phyloP scores from a whole-genome alignment of 2,797 vertebrate genomes.

The Erpetoichthys calabaricus region DNA sequence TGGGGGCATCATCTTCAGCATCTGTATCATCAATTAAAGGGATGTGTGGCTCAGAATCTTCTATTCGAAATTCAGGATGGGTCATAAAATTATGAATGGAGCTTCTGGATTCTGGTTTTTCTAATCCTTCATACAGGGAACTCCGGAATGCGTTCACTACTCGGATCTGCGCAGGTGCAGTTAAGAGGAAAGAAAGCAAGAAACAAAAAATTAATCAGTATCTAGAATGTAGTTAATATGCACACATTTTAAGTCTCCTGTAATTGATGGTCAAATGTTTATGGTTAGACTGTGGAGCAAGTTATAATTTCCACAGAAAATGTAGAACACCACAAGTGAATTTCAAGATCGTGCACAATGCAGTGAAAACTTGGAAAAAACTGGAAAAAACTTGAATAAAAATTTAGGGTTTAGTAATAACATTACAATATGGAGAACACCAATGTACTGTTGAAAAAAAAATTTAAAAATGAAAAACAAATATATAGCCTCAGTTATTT shows the following conservation, averaged over 20 bases:
- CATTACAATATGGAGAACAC: constrained; percentile 16
- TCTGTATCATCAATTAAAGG: constrained; percentile 97
- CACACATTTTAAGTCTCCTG: constrained; percentile 7
- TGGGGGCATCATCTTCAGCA: constrained; percentile 91
- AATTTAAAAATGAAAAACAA: constrained; percentile 33
- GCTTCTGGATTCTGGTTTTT: constrained; percentile 89
- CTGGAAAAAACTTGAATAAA: constrained; percentile 50
- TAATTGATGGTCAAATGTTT: constrained; percentile 21
- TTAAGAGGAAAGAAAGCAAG: constrained; percentile 15
- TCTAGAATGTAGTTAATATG: background rate
- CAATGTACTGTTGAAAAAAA: constrained; percentile 33
- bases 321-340: constrained; percentile 46
- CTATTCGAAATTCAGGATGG: constrained; percentile 97
- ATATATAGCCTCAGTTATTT: constrained; percentile 14
- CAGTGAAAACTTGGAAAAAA: constrained; percentile 63
- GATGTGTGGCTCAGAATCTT: constrained; percentile 96
- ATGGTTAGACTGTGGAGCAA: constrained; percentile 52
- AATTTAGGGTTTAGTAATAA: constrained; percentile 38
- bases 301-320: constrained; percentile 57
- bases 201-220: constrained; percentile 15
- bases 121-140: constrained; percentile 95
- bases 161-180: constrained; percentile 68
- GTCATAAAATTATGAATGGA: constrained; percentile 99
- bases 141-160: constrained; percentile 99
- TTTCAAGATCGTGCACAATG: constrained; percentile 66